Conservation (phyloP, 2,113 vertebrate species). For the Menura novaehollandiae region DNA sequence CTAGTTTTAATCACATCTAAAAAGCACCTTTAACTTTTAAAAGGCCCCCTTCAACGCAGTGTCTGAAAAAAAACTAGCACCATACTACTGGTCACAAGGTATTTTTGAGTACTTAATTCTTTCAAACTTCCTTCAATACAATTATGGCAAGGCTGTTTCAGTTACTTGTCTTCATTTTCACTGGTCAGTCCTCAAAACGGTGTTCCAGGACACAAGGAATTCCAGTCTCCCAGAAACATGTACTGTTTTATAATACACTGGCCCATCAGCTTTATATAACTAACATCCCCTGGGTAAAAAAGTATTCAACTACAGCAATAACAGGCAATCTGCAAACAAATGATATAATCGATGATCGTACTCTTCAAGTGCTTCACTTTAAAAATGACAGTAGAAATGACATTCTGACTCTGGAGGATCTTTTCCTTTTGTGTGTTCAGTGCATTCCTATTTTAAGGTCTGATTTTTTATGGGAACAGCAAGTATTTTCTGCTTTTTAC, state of each 20-base stretch:
- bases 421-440: not conserved
- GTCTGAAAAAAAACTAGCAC: not conserved
- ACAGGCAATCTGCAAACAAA: not conserved
- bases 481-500: not conserved
- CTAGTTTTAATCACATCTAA: not conserved
- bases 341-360: not conserved
- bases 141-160: not conserved
- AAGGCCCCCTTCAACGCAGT: not conserved
- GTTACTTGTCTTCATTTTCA: not conserved
- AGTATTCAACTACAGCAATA: not conserved
- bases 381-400: not conserved
- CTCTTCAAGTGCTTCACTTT: not conserved
- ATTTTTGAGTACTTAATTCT: not conserved
- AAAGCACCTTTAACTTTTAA: not conserved
- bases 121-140: not conserved
- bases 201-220: not conserved
- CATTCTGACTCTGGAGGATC: not conserved
- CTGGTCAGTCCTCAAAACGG: rapidly evolving
- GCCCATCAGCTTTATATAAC: not conserved
- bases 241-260: not conserved
- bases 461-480: not conserved
- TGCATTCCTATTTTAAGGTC: not conserved
- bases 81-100: not conserved
- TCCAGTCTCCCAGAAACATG: not conserved
- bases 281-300: not conserved